Evolutionary conservation across 2,797 vertebrate genomes (phyloP).

Genomic region (Sebastes iracundus): DNA sequence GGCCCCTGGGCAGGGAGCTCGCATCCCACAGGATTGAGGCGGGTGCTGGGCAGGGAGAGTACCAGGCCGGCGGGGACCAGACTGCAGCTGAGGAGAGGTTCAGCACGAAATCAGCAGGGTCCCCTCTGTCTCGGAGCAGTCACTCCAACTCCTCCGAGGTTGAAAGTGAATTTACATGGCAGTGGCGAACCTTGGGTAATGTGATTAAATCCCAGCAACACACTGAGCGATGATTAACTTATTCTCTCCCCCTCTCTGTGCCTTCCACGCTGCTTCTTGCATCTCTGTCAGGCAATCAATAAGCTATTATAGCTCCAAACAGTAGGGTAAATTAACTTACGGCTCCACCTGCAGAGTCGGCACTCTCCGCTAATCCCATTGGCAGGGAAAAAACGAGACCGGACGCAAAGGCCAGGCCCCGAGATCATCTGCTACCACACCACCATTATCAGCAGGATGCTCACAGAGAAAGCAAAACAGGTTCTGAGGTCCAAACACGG

Average conservation of each 20-base stretch:
- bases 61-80: constrained; percentile 19
- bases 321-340: constrained; percentile 83
- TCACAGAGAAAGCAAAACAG: constrained; percentile 5
- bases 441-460: constrained; percentile 20
- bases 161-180: constrained; percentile 75
- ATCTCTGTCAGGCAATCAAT: constrained; percentile 85
- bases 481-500: constrained; percentile 5
- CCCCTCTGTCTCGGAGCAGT: constrained; percentile 33
- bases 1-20: constrained; percentile 46
- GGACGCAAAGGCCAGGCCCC: constrained; percentile 49
- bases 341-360: constrained; percentile 80
- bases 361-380: constrained; percentile 81
- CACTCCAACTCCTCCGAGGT: constrained; percentile 53
- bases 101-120: constrained; percentile 32
- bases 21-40: constrained; percentile 51
- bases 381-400: constrained; percentile 68
- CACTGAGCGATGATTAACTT: constrained; percentile 81
- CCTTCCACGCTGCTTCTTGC: constrained; percentile 70
- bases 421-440: constrained; percentile 54
- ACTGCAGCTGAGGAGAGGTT: constrained; percentile 49
- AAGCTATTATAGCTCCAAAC: constrained; percentile 85
- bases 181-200: constrained; percentile 70
- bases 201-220: constrained; percentile 78
- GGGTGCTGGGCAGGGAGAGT: constrained; percentile 41
- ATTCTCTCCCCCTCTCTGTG: constrained; percentile 71